Conservation (phyloP, 2,113 vertebrate genomes). For the Oncorhynchus keta region DNA sequence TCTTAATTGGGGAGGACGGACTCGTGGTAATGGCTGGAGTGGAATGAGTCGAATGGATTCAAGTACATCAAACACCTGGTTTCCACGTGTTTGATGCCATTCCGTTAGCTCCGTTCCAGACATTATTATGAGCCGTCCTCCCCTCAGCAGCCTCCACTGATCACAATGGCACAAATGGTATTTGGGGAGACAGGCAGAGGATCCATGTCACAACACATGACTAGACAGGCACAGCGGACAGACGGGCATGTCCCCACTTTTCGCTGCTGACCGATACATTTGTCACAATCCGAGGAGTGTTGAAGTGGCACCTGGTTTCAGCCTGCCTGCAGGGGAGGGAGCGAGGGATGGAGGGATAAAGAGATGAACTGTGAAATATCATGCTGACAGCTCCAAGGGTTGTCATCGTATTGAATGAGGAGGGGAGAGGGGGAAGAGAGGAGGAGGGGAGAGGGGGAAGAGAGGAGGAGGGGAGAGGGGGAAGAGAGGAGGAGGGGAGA, state of each 20-base stretch:
- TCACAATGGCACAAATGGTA: neutral
- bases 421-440: neutral
- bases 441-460: neutral
- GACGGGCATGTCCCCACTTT: conserved; percentile 37
- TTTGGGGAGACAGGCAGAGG: neutral
- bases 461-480: neutral
- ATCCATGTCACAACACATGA: conserved; percentile 21
- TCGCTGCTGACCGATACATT: conserved; percentile 11
- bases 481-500: neutral
- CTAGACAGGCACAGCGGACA: neutral
- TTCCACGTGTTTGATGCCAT: too few species aligned
- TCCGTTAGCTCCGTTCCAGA: too few species aligned
- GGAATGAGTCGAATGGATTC: too few species aligned
- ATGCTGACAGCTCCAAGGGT: conserved; percentile 28
- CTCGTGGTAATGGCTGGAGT: too few species aligned
- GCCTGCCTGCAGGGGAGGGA: neutral
- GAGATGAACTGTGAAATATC: conserved; percentile 49
- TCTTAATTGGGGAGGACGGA: neutral
- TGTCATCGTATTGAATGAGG: conserved; percentile 32
- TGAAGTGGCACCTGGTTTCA: conserved; percentile 20
- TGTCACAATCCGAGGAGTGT: conserved; percentile 35
- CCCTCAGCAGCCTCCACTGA: neutral
- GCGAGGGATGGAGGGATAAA: conserved; percentile 2
- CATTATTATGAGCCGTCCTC: too few species aligned
- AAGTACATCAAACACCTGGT: too few species aligned